Base-by-base conservation (phyloP, 2,797 vertebrate genomes). In the Ciconia nigra region DNA sequence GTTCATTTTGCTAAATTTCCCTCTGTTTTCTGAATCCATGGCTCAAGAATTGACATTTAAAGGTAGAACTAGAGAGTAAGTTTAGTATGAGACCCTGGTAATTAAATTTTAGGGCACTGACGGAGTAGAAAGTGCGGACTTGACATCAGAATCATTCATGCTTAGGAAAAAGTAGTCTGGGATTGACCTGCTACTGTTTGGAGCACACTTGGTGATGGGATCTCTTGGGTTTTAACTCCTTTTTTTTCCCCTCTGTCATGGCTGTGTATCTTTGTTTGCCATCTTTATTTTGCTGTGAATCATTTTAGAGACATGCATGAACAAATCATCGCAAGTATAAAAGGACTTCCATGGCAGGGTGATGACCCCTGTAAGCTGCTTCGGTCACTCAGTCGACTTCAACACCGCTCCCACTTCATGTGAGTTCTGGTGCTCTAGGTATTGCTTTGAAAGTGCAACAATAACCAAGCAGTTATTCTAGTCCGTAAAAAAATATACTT, bases 301-400 rank as follows among this genome's bases (percentile, higher is more conserved):
- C 97, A 90, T 98, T 98, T 80, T 98, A 99, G 99, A 97, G 99
- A 99, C 96, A 99, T 99, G 99, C 99, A 99, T 99, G 99, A 99
- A 93, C 99, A 99, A 99, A 99, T 99, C 98, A 99, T 99, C 99
- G 98, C 98, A 98, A 99, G 98, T 97, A 99, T 99, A 98, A 99
- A 99, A 98, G 99, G 99, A 98, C 98, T 99, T 97, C 99, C 99
- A 92, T 98, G 99, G 99, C 99, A 99, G 97, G 99, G 99, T 54
- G 99, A 98, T 97, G 99, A 99, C 98, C 99, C 99, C 90, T 98
- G 99, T 95, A 99, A 98, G 98, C 98, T 99, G 95, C 98, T 99
- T 93, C 99, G 99, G 98, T 99, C 99, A 80, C 99, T 99, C 98
- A 99, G 98, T 97, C 98, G 98, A 81, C 99, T 99, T 87, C 99